Evolutionary conservation across 2,797 vertebrate genomes (phyloP).

Genomic region (Ctenochaetus hawaiiensis): DNA sequence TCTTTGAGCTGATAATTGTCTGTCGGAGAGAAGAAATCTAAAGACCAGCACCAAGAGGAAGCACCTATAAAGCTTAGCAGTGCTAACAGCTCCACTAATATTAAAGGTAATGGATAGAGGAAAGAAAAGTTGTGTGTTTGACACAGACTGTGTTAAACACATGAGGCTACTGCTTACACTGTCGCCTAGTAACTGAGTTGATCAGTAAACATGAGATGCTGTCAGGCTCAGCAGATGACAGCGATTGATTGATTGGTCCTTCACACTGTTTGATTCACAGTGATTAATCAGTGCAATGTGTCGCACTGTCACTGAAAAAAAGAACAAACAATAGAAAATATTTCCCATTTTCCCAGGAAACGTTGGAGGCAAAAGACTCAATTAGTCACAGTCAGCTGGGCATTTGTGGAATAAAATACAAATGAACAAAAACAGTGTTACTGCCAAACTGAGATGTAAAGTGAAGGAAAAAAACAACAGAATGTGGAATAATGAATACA

Average conservation of each 20-base stretch:
- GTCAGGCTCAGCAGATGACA: constrained; percentile 5
- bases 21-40: constrained; percentile 10
- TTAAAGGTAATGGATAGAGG: neutral
- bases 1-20: constrained; percentile 40
- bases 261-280: neutral
- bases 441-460: constrained; percentile 12
- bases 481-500: neutral
- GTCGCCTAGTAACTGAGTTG: constrained; percentile 1
- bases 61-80: neutral
- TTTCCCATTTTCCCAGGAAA: neutral
- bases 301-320: neutral
- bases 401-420: neutral
- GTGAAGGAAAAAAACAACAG: neutral
- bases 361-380: neutral
- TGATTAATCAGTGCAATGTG: neutral
- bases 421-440: neutral
- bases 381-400: constrained; percentile 14
- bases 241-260: neutral
- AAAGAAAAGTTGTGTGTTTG: neutral
- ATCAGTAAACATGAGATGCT: constrained; percentile 21
- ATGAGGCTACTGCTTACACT: neutral
- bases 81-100: neutral
- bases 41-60: neutral
- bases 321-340: neutral
- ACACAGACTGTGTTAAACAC: neutral